These are phyloP conservation scores for Drosophila anceps DNA, from an alignment of 2,888 invertebrate genomes.

Conservation along the genomic window DNA sequence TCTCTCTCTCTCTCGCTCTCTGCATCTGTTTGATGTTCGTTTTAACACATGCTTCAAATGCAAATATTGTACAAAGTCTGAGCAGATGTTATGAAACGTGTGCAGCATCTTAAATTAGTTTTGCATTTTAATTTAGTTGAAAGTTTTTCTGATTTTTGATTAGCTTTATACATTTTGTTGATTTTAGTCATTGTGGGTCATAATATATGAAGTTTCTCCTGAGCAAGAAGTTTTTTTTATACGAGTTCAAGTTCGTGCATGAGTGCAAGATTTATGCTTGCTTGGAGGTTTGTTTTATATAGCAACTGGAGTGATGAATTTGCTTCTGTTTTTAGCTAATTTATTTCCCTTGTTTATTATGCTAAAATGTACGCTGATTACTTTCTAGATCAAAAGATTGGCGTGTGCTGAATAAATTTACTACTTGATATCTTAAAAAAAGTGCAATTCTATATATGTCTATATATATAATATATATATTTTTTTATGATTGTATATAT, in stretches of 20 bases:
- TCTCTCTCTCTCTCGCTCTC: not conserved
- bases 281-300: not conserved
- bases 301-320: not conserved
- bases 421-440: not conserved
- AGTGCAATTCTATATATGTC: not conserved
- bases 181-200: not conserved
- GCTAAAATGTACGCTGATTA: not conserved
- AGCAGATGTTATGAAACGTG: slow-evolving; percentile 2
- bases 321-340: not conserved
- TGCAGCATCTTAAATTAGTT: not conserved
- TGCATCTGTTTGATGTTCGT: not conserved
- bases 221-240: not conserved
- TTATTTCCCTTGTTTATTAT: slow-evolving; percentile 4
- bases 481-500: too few relatives aligned
- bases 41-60: not conserved
- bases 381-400: not conserved
- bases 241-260: not conserved
- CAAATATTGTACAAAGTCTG: not conserved
- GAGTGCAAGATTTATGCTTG: not conserved
- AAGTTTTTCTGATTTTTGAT: slow-evolving; percentile 5
- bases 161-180: not conserved
- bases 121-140: slow-evolving; percentile 7
- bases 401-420: not conserved
- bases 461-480: not conserved
- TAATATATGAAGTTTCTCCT: not conserved